A percentile compares a stretch with the other conserved stretches of the same genome.
phyloP scores from a whole-genome alignment of 1,140 invertebrate genomes.

The Drosophila equinoxialis region DNA sequence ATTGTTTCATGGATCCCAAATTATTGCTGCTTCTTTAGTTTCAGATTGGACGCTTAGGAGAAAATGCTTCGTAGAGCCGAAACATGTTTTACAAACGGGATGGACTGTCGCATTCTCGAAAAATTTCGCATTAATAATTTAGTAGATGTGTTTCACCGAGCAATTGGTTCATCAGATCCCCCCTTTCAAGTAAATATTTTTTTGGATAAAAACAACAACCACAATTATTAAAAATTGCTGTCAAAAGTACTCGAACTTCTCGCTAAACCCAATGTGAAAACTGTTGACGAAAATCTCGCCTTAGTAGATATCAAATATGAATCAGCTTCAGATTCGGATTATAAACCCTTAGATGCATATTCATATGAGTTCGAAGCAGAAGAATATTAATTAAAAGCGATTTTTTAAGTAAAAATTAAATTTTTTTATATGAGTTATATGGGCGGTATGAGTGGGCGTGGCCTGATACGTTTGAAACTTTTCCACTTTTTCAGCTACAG shows the following conservation, averaged over 20 bases:
- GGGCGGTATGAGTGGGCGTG: background rate
- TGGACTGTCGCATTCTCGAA: no score
- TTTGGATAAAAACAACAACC: background rate
- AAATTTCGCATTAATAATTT: no score
- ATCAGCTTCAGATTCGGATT: conserved; percentile 3
- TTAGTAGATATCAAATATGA: background rate
- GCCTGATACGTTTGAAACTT: background rate
- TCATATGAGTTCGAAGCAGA: background rate
- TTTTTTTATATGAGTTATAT: conserved; percentile 1
- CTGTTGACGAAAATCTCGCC: no score
- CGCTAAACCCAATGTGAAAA: no score
- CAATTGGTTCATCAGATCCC: no score
- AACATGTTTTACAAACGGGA: no score
- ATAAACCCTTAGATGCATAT: conserved; percentile 1
- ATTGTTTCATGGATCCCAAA: no score
- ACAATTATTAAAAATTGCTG: background rate
- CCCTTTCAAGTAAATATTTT: no score
- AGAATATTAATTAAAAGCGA: conserved; percentile 4
- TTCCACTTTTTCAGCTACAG: background rate
- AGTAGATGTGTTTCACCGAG: no score
- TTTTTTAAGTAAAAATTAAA: background rate
- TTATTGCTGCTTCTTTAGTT: no score
- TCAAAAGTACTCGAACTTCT: background rate
- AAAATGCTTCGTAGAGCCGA: no score
- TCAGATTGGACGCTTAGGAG: no score